Evolutionary conservation across 2,888 invertebrate species (phyloP), one percentile per base, ranked within the genome.

Genomic region (Amiota mariae): DNA sequence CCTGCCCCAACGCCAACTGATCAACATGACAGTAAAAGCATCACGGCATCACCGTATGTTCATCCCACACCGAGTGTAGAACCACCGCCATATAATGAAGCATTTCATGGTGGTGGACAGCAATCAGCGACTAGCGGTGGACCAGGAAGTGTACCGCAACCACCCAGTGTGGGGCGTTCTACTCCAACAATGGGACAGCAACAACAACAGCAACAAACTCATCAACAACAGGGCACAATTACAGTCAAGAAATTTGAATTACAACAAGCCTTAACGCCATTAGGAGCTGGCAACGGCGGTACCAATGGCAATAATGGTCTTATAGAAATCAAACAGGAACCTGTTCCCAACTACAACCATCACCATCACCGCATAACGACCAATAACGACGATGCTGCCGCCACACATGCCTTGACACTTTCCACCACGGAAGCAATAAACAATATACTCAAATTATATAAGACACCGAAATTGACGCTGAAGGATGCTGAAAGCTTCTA

Each of bases 401-500:
- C 54, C 59, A 24, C 15, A 15, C 15, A 54, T 15, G 20, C 73
- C n/a, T 15, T 72, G 66, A 63, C 75, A 48, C 61, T 78, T 24
- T 77, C 81, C 20, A 73, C 84, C 24, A 72, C 80, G 73, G 88
- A 87, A 73, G 88, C 85, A 49, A 82, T 88, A 68, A 86, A 84
- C 49, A 86, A 88, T 71, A 85, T 87, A 73, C 82, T 87, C 15
- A 88, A 87, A 74, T 88, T 91, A 78, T 90, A 94, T 85, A 95
- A 95, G 89, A 92, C 97, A 86, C 98, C 98, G 56, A 91, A 93
- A 78, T 92, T 98, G 84, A 94, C 93, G 71, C 93, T 94, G 68
- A 94, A 94, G 85, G 95, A 95, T 85, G 94, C 94, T 80, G 96
- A 97, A 84, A 93, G 93, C 75, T 94, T 94, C 82, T 92, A 95